These are phyloP conservation scores for Protodeltote pygarga DNA, from an alignment of 2,888 invertebrate genomes.

Conservation along the genomic window DNA sequence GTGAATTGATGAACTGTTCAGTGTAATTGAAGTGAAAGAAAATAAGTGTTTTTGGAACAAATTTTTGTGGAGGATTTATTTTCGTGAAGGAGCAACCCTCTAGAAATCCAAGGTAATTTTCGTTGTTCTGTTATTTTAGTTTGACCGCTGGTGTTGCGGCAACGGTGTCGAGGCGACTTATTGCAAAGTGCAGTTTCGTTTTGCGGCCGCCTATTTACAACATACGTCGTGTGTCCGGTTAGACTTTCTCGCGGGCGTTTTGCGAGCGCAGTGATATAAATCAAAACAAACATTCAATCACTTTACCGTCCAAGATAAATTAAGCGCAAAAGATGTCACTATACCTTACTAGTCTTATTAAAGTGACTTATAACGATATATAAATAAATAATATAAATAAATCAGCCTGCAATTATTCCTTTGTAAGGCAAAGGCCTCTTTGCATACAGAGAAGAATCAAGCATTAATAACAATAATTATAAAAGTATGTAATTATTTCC, in stretches of 20 bases:
- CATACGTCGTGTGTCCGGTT: conserved; percentile 67
- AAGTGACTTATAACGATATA: no score
- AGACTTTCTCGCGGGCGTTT: conserved; percentile 68
- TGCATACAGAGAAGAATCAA: no score
- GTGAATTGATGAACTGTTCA: conserved; percentile 65
- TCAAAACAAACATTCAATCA: conserved; percentile 47
- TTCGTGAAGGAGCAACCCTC: conserved; percentile 63
- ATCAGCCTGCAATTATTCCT: no score
- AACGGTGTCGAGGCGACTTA: conserved; percentile 62
- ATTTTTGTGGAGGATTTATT: conserved; percentile 69
- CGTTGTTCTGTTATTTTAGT: conserved; percentile 47
- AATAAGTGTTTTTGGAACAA: conserved; percentile 61
- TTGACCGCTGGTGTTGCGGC: conserved; percentile 55
- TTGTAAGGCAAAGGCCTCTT: no score
- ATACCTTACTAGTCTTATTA: no score
- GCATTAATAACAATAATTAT: no score
- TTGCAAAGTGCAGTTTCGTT: conserved; percentile 73
- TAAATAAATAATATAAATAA: no score
- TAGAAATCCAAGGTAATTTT: conserved; percentile 71
- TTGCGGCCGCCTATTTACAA: conserved; percentile 75
- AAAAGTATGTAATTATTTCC: no score
- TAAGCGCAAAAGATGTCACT: no score
- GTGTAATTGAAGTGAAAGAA: conserved; percentile 54
- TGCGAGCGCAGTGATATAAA: conserved; percentile 51
- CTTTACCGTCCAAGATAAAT: no score